Percentiles rank a stretch among this genome's conserved stretches.
Conservation (phyloP, 53 echinoderm and acorn worm species). For the Stichopus horrens region DNA sequence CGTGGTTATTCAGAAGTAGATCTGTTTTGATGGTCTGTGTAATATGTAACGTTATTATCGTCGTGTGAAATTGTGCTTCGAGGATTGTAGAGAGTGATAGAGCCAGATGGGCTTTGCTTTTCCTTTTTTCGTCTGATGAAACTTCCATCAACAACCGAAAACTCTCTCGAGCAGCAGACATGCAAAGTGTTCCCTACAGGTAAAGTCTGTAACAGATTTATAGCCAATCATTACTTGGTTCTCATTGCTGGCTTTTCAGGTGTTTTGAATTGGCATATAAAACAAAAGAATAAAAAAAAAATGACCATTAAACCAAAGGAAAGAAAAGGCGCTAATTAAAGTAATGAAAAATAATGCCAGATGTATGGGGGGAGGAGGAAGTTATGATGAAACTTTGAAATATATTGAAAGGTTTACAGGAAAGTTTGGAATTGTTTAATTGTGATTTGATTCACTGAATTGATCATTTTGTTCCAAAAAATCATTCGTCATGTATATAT, state of each 20-base stretch:
- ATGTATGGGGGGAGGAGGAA: not conserved
- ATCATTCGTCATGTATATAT: not conserved
- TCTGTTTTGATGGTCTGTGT: too few species aligned
- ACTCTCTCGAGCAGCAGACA: not conserved
- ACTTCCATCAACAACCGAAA: not conserved
- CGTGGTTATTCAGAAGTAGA: too few species aligned
- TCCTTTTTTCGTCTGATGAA: not conserved
- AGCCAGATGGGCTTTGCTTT: too few species aligned
- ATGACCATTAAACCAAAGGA: not conserved
- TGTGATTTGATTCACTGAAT: not conserved
- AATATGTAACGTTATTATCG: too few species aligned
- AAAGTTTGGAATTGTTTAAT: too few species aligned
- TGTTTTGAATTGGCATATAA: slow-evolving; percentile 3
- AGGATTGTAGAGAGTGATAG: too few species aligned
- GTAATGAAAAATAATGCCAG: too few species aligned
- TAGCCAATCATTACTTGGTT: not conserved
- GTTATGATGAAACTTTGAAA: not conserved
- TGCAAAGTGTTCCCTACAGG: not conserved
- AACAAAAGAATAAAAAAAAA: not conserved
- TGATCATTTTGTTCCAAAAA: not conserved
- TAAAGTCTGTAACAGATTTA: not conserved
- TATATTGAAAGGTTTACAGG: too few species aligned
- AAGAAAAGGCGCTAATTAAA: not conserved
- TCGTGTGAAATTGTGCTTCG: too few species aligned
- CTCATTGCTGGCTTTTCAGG: slow-evolving; percentile 30